Evolutionary conservation across 2,113 vertebrate genomes (phyloP), one percentile per base, ranked within the genome.

Genomic region (Psittacus erithacus): DNA sequence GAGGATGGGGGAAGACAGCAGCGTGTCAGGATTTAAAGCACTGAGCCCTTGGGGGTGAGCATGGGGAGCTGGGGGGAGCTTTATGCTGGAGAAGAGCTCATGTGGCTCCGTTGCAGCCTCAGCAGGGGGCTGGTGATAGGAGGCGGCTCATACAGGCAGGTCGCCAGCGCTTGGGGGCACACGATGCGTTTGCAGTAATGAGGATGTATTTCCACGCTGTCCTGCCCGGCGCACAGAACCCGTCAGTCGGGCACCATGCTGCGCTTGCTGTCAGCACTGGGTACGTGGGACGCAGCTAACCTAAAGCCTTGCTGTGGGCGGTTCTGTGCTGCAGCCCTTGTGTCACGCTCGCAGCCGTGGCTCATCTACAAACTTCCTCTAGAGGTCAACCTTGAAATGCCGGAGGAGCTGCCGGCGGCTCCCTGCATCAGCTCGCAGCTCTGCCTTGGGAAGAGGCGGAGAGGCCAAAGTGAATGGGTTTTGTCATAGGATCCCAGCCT

Each of bases 361-460:
- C 77, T 92, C 17, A 2, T 29, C 55, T 50, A 43, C 49, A n/a
- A n/a, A 86, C 80, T 69, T 92, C 94, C 88, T 93, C 86, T 88
- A 86, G 92, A 95, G 92, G 92, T 97, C 91, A 92, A 95, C 80
- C 59, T 83, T 82, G 88, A 96, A 94, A 88, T 81, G 80, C 38
- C 64, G 35, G 80, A 91, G 24, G 17, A 22, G 67, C 41, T 69
- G 17, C 16, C 39, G 7, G 55, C 57, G 49, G 74, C 65, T 63
- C 60, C 35, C 13, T 6, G 59, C 20, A 6, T 19, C 38, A 25
- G 3, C 71, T 38, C 41, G 49, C 35, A 24, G 49, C 59, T 91
- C 47, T 47, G 50, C 41, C 43, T 57, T 33, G 47, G 10, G 20
- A 68, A 79, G 33, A 57, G 19, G 9, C 23, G 55, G 55, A 49